These are phyloP conservation scores for Cossypha polioptera DNA, from an alignment of 2,797 vertebrate species.

Conservation along the genomic window DNA sequence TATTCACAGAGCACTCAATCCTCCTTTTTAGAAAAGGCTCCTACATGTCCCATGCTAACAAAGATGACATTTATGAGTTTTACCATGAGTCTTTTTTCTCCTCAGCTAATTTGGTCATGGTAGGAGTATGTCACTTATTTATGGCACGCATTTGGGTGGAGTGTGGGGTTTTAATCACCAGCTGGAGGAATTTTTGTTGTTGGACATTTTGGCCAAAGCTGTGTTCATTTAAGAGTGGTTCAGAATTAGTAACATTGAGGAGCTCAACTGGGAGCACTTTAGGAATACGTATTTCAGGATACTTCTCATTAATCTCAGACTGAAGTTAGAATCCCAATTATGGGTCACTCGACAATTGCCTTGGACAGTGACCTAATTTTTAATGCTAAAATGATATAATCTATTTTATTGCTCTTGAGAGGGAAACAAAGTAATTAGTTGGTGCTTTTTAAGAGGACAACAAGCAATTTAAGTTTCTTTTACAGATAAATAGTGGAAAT, in stretches of 20 bases:
- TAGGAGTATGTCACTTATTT: constrained; percentile 60
- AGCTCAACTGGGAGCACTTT: neutral
- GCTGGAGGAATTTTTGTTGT: neutral
- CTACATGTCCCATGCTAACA: neutral
- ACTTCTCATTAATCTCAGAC: neutral
- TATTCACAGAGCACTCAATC: constrained; percentile 7
- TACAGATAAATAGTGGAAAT: neutral
- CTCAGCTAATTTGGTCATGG: neutral
- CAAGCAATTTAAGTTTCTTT: neutral
- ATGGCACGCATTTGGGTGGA: constrained; percentile 23
- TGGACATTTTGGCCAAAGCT: neutral
- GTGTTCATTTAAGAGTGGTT: neutral
- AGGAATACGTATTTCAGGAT: neutral
- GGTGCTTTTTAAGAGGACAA: neutral
- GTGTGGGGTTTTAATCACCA: neutral
- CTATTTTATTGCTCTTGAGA: neutral
- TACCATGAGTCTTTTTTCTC: neutral
- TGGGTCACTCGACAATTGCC: neutral
- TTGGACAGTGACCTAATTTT: neutral
- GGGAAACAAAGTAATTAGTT: neutral
- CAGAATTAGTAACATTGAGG: neutral
- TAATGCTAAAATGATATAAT: neutral
- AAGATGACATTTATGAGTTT: constrained; percentile 31
- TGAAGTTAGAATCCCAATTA: neutral
- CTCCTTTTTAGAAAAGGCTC: neutral